A percentile compares a stretch with the other conserved stretches of the same genome.
Evolutionary conservation across 2,113 vertebrate genomes (phyloP).

Genomic region (Corythaeola cristata): DNA sequence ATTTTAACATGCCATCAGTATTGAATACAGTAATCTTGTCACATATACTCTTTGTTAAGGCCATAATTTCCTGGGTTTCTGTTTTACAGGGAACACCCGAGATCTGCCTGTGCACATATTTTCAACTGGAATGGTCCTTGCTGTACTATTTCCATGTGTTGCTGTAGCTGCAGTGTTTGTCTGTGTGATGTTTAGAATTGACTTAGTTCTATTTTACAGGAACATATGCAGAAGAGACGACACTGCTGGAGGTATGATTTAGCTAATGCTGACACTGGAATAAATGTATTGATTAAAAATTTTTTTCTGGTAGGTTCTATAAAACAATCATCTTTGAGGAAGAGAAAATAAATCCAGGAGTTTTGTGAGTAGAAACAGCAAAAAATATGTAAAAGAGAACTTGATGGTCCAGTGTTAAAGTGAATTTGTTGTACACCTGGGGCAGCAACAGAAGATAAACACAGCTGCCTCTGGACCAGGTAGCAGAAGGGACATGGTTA

Average conservation of each 20-base stretch:
- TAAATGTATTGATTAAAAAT: not conserved
- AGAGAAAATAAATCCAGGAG: not conserved
- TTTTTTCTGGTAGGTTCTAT: not conserved
- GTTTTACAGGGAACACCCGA: not conserved
- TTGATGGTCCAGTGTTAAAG: not conserved
- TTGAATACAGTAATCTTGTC: not conserved
- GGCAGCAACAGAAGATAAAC: not conserved
- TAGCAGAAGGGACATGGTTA: not conserved
- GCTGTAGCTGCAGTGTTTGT: slow-evolving; percentile 23
- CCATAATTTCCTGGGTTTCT: not conserved
- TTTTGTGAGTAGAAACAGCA: not conserved
- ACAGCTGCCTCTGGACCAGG: not conserved
- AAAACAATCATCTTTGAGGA: not conserved
- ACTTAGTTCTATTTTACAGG: slow-evolving; percentile 77
- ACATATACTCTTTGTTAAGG: not conserved
- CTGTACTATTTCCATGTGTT: slow-evolving; percentile 22
- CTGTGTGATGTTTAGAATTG: slow-evolving; percentile 72
- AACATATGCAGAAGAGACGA: slow-evolving; percentile 70
- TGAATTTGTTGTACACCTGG: not conserved
- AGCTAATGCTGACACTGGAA: not conserved
- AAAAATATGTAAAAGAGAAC: not conserved
- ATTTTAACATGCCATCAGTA: not conserved
- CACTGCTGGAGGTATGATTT: slow-evolving; percentile 76
- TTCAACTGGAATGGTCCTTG: slow-evolving; percentile 62
- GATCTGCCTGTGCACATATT: slow-evolving; percentile 72